These are phyloP conservation scores for Anastatus disparis DNA, from an alignment of 1,140 invertebrate genomes.

Conservation along the genomic window DNA sequence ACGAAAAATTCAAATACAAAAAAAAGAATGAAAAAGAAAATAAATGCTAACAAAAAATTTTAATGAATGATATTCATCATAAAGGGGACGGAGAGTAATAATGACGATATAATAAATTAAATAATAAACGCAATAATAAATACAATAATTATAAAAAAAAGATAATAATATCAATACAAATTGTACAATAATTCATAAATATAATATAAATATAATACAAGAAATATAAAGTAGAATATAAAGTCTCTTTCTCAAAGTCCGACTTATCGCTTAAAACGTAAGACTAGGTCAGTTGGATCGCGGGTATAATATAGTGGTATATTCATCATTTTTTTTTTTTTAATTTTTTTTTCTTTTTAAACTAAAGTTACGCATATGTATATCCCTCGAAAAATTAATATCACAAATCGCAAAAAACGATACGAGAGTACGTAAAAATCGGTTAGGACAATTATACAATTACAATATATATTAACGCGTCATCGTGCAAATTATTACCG, in stretches of 20 bases:
- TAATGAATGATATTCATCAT: no score
- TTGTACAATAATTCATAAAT: constrained; percentile 1
- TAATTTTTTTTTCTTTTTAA: neutral
- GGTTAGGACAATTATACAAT: constrained; percentile 61
- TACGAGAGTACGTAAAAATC: constrained; percentile 55
- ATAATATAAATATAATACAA: constrained; percentile 23
- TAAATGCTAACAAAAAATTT: no score
- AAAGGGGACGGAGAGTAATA: constrained; percentile 6
- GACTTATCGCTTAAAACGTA: constrained; percentile 33
- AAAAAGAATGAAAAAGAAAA: no score
- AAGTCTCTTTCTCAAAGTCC: constrained; percentile 31
- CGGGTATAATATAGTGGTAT: neutral
- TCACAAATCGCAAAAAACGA: constrained; percentile 62
- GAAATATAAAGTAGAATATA: constrained; percentile 12
- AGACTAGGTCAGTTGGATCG: constrained; percentile 31
- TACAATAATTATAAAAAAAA: neutral
- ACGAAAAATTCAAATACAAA: no score
- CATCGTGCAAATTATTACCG: constrained; percentile 47
- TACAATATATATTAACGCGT: constrained; percentile 42
- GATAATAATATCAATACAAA: constrained; percentile 11
- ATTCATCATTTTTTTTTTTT: neutral
- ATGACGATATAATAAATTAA: neutral
- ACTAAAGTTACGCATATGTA: constrained; percentile 32
- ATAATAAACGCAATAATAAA: constrained; percentile 14
- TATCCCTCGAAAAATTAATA: constrained; percentile 53